A percentile compares a stretch with the other conserved stretches of the same genome.
Conservation (phyloP, 2,888 invertebrate species). For the Chrysopilus asiliformis region DNA sequence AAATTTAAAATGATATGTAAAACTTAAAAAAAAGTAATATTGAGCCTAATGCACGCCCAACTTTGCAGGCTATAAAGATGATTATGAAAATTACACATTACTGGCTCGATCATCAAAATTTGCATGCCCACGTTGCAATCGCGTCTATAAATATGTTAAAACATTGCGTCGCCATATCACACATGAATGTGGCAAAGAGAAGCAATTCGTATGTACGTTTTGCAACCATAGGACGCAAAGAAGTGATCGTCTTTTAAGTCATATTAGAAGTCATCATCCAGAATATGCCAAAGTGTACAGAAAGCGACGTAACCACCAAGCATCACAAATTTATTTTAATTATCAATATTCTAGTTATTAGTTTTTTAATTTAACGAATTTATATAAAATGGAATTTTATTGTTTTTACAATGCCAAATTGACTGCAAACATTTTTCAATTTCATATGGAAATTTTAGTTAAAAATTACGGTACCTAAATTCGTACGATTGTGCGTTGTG, state of each 20-base stretch:
- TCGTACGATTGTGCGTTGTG: no score
- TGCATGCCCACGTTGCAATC: conserved; percentile 37
- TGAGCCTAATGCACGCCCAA: no score
- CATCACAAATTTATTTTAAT: no score
- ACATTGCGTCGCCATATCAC: conserved; percentile 41
- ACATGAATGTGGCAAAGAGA: conserved; percentile 42
- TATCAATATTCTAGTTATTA: no score
- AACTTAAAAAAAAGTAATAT: no score
- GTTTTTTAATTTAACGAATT: no score
- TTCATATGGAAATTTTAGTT: no score
- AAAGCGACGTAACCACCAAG: not conserved
- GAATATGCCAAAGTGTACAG: conserved; percentile 15
- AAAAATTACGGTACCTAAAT: no score
- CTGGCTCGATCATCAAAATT: conserved; percentile 13
- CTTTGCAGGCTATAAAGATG: not conserved
- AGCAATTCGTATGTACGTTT: conserved; percentile 38
- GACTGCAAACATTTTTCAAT: no score
- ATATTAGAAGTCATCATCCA: conserved; percentile 39
- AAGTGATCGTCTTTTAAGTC: conserved; percentile 40
- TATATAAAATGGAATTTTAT: no score
- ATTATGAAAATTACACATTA: not conserved
- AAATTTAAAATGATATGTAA: no score
- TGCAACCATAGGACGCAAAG: conserved; percentile 41
- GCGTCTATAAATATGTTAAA: conserved; percentile 41
- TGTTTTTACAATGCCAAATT: no score